A percentile compares a stretch with the other conserved stretches of the same genome.
phyloP scores from a whole-genome alignment of 2,888 invertebrate genomes.

The Ischnura elegans region DNA sequence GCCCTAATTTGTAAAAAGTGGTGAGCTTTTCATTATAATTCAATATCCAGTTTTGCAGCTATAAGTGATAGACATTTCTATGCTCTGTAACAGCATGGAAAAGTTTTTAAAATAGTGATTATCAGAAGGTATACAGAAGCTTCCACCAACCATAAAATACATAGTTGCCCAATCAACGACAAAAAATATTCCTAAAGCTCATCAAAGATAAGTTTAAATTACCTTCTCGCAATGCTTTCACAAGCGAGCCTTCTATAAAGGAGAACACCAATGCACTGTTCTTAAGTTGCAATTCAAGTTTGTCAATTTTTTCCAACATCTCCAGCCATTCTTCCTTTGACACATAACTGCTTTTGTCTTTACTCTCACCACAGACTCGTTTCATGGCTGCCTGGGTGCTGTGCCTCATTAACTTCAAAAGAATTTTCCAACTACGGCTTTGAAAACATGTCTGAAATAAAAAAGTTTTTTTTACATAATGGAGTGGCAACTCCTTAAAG shows the following conservation, averaged over 20 bases:
- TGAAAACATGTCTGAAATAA: slow-evolving; percentile 82
- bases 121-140: too few relatives aligned
- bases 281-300: slow-evolving; percentile 87
- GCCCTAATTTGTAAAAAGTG: too few relatives aligned
- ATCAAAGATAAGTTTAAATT: slow-evolving; percentile 59
- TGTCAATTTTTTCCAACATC: slow-evolving; percentile 84
- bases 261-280: slow-evolving; percentile 88
- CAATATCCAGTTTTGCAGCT: too few relatives aligned
- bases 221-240: slow-evolving; percentile 90
- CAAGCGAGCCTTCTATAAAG: slow-evolving; percentile 95
- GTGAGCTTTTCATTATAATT: too few relatives aligned
- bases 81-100: too few relatives aligned
- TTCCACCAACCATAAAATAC: too few relatives aligned
- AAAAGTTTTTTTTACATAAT: too few relatives aligned
- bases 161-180: too few relatives aligned
- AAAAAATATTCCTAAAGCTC: too few relatives aligned
- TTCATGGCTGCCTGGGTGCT: slow-evolving; percentile 74
- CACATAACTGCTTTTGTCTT: slow-evolving; percentile 73
- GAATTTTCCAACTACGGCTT: slow-evolving; percentile 85
- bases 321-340: slow-evolving; percentile 81
- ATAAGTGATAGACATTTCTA: too few relatives aligned
- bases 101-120: too few relatives aligned
- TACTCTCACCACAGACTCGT: slow-evolving; percentile 61
- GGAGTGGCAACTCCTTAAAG: too few relatives aligned
- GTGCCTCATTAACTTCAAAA: slow-evolving; percentile 88